Conservation (phyloP, 2,888 invertebrate genomes). For the Zaprionus bogoriensis region DNA sequence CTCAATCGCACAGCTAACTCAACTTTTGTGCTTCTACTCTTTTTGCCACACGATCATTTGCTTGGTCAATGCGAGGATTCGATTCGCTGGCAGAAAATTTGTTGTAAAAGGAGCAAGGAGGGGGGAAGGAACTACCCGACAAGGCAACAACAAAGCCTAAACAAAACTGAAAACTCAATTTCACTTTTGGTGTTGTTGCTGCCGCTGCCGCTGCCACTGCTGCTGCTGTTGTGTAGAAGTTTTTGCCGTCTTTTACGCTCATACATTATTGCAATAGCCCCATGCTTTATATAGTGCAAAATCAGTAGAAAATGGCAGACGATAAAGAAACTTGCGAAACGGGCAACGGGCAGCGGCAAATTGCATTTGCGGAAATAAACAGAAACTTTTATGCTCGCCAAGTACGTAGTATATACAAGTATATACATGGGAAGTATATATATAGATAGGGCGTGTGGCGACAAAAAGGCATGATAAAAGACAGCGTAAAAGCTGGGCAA, state of each 20-base stretch:
- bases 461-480: slow-evolving; percentile 55
- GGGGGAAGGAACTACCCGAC: background rate
- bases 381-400: slow-evolving; percentile 65
- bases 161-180: slow-evolving; percentile 63
- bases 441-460: slow-evolving; percentile 17
- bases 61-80: slow-evolving; percentile 19
- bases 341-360: slow-evolving; percentile 57
- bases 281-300: slow-evolving; percentile 74
- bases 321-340: slow-evolving; percentile 61
- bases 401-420: slow-evolving; percentile 25
- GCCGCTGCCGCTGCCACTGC: slow-evolving; percentile 21
- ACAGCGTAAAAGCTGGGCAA: slow-evolving; percentile 42
- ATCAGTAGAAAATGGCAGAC: slow-evolving; percentile 74
- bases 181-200: slow-evolving; percentile 59
- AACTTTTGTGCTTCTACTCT: background rate
- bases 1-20: background rate
- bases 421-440: slow-evolving; percentile 5
- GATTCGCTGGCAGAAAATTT: slow-evolving; percentile 1
- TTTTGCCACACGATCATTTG: slow-evolving; percentile 13
- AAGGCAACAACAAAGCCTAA: slow-evolving; percentile 24
- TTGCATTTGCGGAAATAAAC: slow-evolving; percentile 77
- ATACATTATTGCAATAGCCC: slow-evolving; percentile 68
- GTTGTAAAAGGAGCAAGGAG: background rate
- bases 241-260: slow-evolving; percentile 48
- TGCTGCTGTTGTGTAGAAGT: slow-evolving; percentile 34